A percentile compares a stretch with the other conserved stretches of the same genome.
Evolutionary conservation across 2,113 vertebrate species (phyloP).

Genomic region (Pteruthius melanotis): DNA sequence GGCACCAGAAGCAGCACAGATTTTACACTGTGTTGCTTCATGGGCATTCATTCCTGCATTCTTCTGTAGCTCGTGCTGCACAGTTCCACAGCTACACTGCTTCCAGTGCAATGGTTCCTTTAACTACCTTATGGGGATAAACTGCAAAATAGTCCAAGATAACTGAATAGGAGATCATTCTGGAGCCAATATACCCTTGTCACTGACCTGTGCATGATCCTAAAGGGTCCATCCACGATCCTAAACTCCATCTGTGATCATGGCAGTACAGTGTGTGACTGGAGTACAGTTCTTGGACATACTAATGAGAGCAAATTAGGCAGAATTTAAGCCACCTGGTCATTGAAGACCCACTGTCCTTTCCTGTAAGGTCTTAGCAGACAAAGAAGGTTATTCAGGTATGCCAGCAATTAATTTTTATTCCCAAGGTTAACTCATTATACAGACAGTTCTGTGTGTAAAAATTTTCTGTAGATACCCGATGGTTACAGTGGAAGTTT

Average conservation of each 20-base stretch:
- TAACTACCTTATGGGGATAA: neutral
- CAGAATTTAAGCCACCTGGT: neutral
- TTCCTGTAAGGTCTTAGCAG: neutral
- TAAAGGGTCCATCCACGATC: neutral
- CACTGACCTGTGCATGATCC: neutral
- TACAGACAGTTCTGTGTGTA: neutral
- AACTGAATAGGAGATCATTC: neutral
- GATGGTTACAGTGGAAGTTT: neutral
- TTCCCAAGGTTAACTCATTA: neutral
- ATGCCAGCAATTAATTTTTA: neutral
- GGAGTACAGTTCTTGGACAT: neutral
- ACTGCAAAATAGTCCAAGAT: neutral
- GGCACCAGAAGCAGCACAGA: neutral
- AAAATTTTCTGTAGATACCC: neutral
- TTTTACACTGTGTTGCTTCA: neutral
- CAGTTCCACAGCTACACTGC: neutral
- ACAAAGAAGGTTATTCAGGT: neutral
- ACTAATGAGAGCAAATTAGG: neutral
- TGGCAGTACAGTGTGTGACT: neutral
- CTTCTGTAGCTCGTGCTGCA: neutral
- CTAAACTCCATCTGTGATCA: neutral
- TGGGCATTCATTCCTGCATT: neutral
- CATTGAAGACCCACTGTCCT: neutral
- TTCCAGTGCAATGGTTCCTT: neutral
- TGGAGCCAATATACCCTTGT: neutral